Evolutionary conservation across 1,140 invertebrate species (phyloP).

Genomic region (Drosophila sturtevanti): DNA sequence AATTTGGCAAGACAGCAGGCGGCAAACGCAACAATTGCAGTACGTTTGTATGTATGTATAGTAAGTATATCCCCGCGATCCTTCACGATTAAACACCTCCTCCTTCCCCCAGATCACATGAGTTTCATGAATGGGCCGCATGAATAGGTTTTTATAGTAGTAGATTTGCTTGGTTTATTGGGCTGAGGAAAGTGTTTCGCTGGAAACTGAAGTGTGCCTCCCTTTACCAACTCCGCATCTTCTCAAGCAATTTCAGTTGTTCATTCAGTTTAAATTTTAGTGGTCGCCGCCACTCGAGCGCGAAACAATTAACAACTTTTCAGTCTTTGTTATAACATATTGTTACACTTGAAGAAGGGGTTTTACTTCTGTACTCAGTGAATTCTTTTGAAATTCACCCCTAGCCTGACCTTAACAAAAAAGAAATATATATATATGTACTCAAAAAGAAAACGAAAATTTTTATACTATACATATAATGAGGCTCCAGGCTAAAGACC

Average conservation of each 20-base stretch:
- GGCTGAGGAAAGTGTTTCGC: constrained; percentile 69
- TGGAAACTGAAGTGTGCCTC: constrained; percentile 59
- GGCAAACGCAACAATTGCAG: constrained; percentile 51
- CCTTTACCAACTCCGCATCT: constrained; percentile 29
- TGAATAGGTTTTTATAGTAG: constrained; percentile 42
- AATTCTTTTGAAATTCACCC: constrained; percentile 67
- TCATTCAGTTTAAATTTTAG: constrained; percentile 2
- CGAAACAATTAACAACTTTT: constrained; percentile 79
- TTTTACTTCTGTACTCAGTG: constrained; percentile 32
- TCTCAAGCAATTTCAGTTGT: constrained; percentile 10
- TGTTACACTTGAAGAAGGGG: constrained; percentile 29
- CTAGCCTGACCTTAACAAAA: constrained; percentile 30
- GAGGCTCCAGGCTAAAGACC: constrained; percentile 15
- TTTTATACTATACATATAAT: constrained; percentile 57
- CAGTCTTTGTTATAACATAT: constrained; percentile 50
- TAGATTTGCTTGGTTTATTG: constrained; percentile 37
- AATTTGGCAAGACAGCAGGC: constrained; percentile 34
- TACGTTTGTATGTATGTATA: background rate
- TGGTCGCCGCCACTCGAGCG: constrained; percentile 57
- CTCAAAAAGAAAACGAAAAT: constrained; percentile 76
- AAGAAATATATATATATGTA: constrained; percentile 17
- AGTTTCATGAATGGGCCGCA: constrained; percentile 58
- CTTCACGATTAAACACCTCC: constrained; percentile 14
- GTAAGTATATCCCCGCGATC: constrained; percentile 19
- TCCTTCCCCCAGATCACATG: constrained; percentile 37